Evolutionary conservation across 2,797 vertebrate genomes (phyloP).

Genomic region (Apodemus agrarius): DNA sequence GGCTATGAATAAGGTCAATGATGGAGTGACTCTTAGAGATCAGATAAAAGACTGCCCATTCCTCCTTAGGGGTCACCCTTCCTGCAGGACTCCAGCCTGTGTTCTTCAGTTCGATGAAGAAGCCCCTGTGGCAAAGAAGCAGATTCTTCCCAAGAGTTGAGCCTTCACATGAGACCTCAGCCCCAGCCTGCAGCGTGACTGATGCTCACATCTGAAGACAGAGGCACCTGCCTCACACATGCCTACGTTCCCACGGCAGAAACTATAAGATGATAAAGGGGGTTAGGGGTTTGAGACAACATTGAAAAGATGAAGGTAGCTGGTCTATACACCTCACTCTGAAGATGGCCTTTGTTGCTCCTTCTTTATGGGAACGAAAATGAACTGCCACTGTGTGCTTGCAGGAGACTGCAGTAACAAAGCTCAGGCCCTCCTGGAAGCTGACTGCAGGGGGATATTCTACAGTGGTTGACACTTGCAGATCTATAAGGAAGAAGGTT

Average conservation of each 20-base stretch:
- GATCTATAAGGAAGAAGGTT: background rate
- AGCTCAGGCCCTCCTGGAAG: background rate
- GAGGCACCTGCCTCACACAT: background rate
- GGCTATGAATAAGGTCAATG: background rate
- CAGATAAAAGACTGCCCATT: background rate
- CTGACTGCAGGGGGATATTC: background rate
- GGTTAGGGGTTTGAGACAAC: background rate
- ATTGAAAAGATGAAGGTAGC: background rate
- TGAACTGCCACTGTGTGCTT: background rate
- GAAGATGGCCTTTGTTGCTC: background rate
- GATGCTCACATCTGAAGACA: background rate
- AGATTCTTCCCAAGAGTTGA: background rate
- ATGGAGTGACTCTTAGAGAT: background rate
- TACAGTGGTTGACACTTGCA: background rate
- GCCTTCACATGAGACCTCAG: background rate
- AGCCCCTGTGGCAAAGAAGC: background rate
- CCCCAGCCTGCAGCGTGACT: background rate
- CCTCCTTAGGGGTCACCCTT: background rate
- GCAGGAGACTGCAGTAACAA: background rate
- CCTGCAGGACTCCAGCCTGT: background rate
- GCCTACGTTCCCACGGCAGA: background rate
- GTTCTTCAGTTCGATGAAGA: background rate
- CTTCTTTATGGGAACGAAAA: background rate
- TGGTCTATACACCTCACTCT: background rate
- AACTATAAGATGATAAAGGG: background rate